These are phyloP conservation scores for Neostethus bicornis DNA, from an alignment of 2,797 vertebrate genomes.

Conservation along the genomic window DNA sequence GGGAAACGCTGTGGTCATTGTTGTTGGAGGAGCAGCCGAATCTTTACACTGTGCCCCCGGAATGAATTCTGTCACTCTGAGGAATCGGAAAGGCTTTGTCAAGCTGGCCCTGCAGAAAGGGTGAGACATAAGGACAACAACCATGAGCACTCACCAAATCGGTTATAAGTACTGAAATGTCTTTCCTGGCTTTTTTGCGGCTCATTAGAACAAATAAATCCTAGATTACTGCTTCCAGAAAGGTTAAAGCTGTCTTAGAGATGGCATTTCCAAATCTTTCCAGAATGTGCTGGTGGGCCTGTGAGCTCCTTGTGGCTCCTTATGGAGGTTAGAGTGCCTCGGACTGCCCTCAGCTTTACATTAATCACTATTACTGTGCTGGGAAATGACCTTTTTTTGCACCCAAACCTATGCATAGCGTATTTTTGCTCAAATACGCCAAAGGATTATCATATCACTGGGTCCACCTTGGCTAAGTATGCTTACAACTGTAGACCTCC, in stretches of 20 bases:
- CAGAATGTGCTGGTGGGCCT: slow-evolving; percentile 16
- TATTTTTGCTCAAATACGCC: slow-evolving; percentile 17
- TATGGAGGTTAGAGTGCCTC: slow-evolving; percentile 16
- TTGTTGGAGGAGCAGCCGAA: slow-evolving; percentile 93
- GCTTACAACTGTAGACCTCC: slow-evolving; percentile 51
- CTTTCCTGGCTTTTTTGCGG: slow-evolving; percentile 5
- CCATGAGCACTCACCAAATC: slow-evolving; percentile 13
- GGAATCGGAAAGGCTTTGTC: slow-evolving; percentile 93
- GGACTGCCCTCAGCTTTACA: slow-evolving; percentile 2
- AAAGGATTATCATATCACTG: slow-evolving; percentile 46
- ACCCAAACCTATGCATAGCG: slow-evolving; percentile 34
- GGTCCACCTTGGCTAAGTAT: slow-evolving; percentile 49
- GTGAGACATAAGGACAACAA: slow-evolving; percentile 70
- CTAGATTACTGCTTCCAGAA: slow-evolving; percentile 29
- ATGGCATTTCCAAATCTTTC: slow-evolving; percentile 17
- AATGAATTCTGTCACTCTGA: slow-evolving; percentile 87
- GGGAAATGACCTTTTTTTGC: slow-evolving; percentile 5
- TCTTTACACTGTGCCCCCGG: slow-evolving; percentile 90
- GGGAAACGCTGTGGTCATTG: slow-evolving; percentile 94
- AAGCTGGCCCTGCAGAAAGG: slow-evolving; percentile 89
- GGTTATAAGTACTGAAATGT: slow-evolving; percentile 15
- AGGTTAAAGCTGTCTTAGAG: slow-evolving; percentile 16
- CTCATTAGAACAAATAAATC: slow-evolving; percentile 18
- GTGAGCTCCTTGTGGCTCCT: slow-evolving; percentile 8
- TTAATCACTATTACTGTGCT: slow-evolving; percentile 8